Base-by-base conservation (phyloP, 2,888 invertebrate genomes). In the Eilema sororculum region DNA sequence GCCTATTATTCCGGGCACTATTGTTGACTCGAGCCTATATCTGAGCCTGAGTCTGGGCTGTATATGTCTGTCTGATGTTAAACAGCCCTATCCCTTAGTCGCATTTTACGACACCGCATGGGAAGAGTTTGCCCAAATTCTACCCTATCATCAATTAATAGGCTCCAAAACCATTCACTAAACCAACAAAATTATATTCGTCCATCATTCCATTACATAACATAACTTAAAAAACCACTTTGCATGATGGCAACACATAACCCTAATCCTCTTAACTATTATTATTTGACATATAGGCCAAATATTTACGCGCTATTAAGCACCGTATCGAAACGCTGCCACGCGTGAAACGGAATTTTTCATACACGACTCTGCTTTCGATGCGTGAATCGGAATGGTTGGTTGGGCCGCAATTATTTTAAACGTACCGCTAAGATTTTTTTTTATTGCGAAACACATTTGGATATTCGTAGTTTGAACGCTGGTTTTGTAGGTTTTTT, bases 281-380 rank as follows among this genome's bases (percentile, higher is more conserved):
- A 74, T 77, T 78, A 76, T 83, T 83, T 78, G 75, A 76, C 72
- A 74, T 74, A 81, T 77, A 66, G 69, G 68, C 68, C 72, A 73
- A 78, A 83, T 81, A 74, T 81, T 81, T 67, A 81, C 81, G 72
- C 67, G 65, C 69, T 79, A 81, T 81, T 81, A 81, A 60, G 62
- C 68, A 28, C 74, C 76, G 65, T 75, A 70, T 79, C 66, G 65
- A 58, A 65, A 72, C 46, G 60, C 73, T 46, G 63, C 56, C 81
- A 73, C n/a, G 77, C 74, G 75, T 75, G 59, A 72, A 81, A 75
- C 68, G 59, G 69, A 67, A 46, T 72, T 75, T 76, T 70, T 57
- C 62, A 66, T 56, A 78, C 66, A 65, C 68, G 65, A 68, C 24
- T 68, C 60, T 73, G 62, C 65, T 82, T 46, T 68, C 25, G 24